A percentile compares a stretch with the other conserved stretches of the same genome.
Conservation (phyloP, 1,140 invertebrate genomes). For the Plodia interpunctella region DNA sequence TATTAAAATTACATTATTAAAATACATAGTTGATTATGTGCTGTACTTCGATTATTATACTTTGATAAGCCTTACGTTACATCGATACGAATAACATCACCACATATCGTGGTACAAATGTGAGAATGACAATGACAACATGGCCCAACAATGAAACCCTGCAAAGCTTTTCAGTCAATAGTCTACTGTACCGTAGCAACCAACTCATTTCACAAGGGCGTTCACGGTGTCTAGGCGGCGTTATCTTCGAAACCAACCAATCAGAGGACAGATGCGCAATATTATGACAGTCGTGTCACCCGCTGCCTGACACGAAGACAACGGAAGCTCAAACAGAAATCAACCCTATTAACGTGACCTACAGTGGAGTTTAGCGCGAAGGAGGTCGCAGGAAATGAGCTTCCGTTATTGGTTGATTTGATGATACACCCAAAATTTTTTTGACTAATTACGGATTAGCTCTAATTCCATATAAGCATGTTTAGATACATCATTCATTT, state of each 20-base stretch:
- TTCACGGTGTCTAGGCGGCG: constrained; percentile 28
- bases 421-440: constrained; percentile 5
- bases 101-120: too few relatives aligned
- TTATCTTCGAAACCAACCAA: constrained; percentile 38
- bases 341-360: constrained; percentile 13
- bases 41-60: too few relatives aligned
- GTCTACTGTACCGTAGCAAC: constrained; percentile 41
- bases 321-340: constrained; percentile 9
- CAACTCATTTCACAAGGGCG: constrained; percentile 19
- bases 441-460: background rate
- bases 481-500: too few relatives aligned
- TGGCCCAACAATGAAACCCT: too few relatives aligned
- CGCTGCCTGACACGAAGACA: constrained; percentile 36
- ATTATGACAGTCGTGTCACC: constrained; percentile 56
- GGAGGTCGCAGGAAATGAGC: constrained; percentile 14
- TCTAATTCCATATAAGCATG: background rate
- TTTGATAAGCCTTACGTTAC: too few relatives aligned
- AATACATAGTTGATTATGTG: too few relatives aligned
- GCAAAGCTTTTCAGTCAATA: background rate
- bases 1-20: too few relatives aligned
- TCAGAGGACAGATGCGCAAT: constrained; percentile 46
- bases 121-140: too few relatives aligned
- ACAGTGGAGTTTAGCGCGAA: constrained; percentile 15
- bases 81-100: too few relatives aligned
- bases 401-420: constrained; percentile 31